phyloP scores from a whole-genome alignment of 2,888 invertebrate genomes.

The Achlya flavicornis region DNA sequence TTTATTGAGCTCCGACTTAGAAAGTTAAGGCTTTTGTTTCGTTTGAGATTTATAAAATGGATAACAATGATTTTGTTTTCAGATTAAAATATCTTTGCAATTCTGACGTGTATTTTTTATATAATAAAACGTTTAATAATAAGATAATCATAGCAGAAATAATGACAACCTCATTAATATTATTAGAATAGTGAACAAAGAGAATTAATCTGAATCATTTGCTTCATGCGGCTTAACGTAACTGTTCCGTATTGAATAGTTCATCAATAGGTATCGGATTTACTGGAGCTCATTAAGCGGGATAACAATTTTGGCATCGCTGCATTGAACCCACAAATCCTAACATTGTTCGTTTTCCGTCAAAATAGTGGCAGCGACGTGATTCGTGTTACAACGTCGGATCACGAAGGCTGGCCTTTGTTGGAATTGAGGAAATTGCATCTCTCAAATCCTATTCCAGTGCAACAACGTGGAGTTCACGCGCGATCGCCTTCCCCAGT shows the following conservation, averaged over 20 bases:
- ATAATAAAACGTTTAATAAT: background rate
- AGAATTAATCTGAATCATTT: conserved; percentile 6
- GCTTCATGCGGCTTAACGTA: background rate
- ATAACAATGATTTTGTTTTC: conserved; percentile 37
- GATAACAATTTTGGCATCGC: conserved; percentile 3
- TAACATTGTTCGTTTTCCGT: conserved; percentile 23
- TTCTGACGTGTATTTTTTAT: background rate
- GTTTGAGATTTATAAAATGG: conserved; percentile 47
- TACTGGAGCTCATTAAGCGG: background rate
- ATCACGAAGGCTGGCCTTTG: conserved; percentile 58
- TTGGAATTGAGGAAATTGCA: conserved; percentile 68
- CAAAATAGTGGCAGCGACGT: conserved; percentile 54
- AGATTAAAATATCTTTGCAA: conserved; percentile 3
- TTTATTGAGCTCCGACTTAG: conserved; percentile 56
- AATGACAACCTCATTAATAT: background rate
- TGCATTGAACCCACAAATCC: conserved; percentile 8
- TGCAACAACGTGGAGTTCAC: conserved; percentile 44
- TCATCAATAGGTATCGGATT: conserved; percentile 6
- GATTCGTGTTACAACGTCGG: conserved; percentile 57
- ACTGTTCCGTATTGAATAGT: background rate
- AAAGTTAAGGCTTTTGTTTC: conserved; percentile 63
- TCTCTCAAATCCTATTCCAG: conserved; percentile 63
- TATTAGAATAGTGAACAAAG: background rate
- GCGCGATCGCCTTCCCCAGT: conserved; percentile 44
- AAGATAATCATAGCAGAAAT: background rate